Percentiles rank a stretch among this genome's conserved stretches.
Evolutionary conservation across 2,888 invertebrate species (phyloP).

Genomic region (Nebria salina): DNA sequence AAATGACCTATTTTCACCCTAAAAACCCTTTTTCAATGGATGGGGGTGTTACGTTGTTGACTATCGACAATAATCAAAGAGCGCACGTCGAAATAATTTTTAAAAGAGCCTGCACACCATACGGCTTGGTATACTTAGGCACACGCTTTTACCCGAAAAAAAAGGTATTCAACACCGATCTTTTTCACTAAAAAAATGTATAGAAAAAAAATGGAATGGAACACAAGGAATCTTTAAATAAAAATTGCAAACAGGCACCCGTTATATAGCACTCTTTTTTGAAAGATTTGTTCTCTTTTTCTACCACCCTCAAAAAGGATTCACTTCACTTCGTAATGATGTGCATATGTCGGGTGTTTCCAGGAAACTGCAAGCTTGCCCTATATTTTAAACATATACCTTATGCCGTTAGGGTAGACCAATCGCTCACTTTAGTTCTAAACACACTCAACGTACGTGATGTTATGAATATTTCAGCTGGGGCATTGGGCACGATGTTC

Average conservation of each 20-base stretch:
- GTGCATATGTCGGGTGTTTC: constrained; percentile 57
- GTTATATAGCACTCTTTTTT: constrained; percentile 23
- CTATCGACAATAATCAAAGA: background rate
- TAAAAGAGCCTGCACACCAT: background rate
- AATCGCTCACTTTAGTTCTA: constrained; percentile 1
- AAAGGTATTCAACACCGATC: constrained; percentile 22
- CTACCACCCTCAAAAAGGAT: constrained; percentile 29
- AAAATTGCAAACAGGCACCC: constrained; percentile 33
- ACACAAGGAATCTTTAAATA: constrained; percentile 29
- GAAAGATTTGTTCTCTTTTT: constrained; percentile 13
- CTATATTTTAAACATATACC: constrained; percentile 53
- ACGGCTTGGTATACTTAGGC: background rate
- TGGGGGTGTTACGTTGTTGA: constrained; percentile 1
- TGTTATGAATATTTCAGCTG: background rate
- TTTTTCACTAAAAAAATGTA: constrained; percentile 10
- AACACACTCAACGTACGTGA: background rate
- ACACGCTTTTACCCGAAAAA: constrained; percentile 18
- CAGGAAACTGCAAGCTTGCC: constrained; percentile 57
- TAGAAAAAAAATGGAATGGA: constrained; percentile 18
- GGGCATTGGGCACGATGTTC: background rate
- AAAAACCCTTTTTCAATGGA: background rate
- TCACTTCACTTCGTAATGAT: constrained; percentile 54
- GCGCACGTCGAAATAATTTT: background rate
- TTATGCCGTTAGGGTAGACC: constrained; percentile 35
- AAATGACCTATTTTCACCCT: constrained; percentile 1